These are phyloP conservation scores for Micronycteris hirsuta DNA, from an alignment of 2,113 vertebrate genomes.

Conservation along the genomic window DNA sequence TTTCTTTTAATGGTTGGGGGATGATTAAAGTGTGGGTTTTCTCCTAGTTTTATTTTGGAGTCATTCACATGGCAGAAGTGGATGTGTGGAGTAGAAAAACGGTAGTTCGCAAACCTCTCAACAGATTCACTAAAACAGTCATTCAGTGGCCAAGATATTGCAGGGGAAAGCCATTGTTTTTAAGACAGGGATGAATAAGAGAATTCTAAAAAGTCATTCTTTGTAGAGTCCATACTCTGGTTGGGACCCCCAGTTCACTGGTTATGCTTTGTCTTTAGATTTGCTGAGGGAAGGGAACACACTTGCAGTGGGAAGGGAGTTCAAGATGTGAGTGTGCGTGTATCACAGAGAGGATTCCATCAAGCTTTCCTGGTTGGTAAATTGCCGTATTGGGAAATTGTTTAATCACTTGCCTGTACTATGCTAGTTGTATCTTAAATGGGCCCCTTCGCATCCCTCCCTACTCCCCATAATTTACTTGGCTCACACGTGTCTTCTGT, in stretches of 20 bases:
- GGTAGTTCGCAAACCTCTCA: neutral
- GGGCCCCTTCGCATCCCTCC: neutral
- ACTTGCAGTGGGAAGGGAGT: too few species aligned
- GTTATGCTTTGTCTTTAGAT: neutral
- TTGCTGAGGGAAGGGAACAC: neutral
- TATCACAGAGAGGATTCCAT: neutral
- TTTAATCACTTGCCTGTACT: neutral
- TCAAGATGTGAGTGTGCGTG: accelerated
- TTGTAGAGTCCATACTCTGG: neutral
- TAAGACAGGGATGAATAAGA: neutral
- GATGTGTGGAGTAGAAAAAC: neutral
- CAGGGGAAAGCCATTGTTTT: neutral
- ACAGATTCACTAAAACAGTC: neutral
- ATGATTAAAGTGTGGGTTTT: neutral
- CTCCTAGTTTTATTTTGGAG: neutral
- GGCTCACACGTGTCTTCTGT: neutral
- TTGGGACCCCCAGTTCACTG: neutral
- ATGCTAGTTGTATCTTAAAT: neutral
- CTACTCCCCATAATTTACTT: neutral
- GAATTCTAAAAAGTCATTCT: neutral
- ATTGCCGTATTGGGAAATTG: neutral
- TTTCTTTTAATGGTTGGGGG: neutral
- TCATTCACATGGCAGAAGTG: neutral
- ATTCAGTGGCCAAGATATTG: neutral
- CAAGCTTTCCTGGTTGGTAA: neutral